Conservation (phyloP, 2,113 vertebrate genomes). For the Alouatta palliata region DNA sequence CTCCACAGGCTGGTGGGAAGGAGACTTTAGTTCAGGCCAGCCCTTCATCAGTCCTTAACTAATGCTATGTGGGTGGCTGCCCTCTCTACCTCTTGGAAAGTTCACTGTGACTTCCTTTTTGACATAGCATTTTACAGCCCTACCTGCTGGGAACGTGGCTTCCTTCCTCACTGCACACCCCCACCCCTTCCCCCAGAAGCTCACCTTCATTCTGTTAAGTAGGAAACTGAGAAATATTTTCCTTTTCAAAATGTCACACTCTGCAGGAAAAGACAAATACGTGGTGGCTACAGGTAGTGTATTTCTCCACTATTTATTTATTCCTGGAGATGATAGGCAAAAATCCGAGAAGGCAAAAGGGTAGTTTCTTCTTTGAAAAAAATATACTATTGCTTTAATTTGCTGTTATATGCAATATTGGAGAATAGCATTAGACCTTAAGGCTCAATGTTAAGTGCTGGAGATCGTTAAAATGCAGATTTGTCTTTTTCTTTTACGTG, state of each 20-base stretch:
- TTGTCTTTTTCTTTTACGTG: background rate
- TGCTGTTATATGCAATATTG: background rate
- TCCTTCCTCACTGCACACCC: background rate
- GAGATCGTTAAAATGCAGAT: background rate
- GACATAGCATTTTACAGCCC: background rate
- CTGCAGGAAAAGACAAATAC: background rate
- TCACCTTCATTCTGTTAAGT: background rate
- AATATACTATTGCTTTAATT: background rate
- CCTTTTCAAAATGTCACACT: constrained; percentile 10
- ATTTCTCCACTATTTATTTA: background rate
- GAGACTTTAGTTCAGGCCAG: background rate
- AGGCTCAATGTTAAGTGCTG: background rate
- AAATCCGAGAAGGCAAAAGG: background rate
- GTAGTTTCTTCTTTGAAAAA: background rate
- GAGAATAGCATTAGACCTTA: background rate
- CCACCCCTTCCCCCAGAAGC: background rate
- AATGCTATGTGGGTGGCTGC: background rate
- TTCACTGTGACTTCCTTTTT: constrained; percentile 5
- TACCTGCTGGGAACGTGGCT: background rate
- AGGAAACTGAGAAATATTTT: background rate
- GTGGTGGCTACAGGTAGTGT: background rate
- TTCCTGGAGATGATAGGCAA: background rate
- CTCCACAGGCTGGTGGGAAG: background rate
- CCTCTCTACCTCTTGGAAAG: background rate
- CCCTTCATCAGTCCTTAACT: constrained; percentile 18